Evolutionary conservation across 2,113 vertebrate species (phyloP).

Genomic region (Aphyosemion australe): DNA sequence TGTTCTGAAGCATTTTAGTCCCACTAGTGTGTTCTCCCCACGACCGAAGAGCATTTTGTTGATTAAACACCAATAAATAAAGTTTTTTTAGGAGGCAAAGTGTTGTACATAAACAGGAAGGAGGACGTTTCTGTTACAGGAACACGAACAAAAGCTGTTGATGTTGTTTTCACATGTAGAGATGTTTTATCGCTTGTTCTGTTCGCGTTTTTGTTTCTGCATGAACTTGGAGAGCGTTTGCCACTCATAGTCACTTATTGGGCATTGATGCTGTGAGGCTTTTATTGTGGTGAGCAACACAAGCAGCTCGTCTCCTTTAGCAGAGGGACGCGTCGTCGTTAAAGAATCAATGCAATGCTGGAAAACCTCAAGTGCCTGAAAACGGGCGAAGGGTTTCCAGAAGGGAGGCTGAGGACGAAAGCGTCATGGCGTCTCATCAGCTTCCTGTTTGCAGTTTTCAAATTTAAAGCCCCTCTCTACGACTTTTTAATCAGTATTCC

Average conservation of each 20-base stretch:
- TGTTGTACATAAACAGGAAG: slow-evolving; percentile 79
- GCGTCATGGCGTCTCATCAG: slow-evolving; percentile 9
- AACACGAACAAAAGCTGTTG: slow-evolving; percentile 46
- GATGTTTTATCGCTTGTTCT: slow-evolving; percentile 82
- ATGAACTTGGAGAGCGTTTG: slow-evolving; percentile 87
- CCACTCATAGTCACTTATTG: slow-evolving; percentile 87
- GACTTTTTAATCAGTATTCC: slow-evolving; percentile 63
- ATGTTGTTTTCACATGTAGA: slow-evolving; percentile 73
- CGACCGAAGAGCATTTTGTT: slow-evolving; percentile 64
- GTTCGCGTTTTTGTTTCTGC: slow-evolving; percentile 84
- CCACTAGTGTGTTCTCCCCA: slow-evolving; percentile 59
- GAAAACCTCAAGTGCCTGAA: slow-evolving; percentile 81
- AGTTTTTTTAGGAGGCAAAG: slow-evolving; percentile 65
- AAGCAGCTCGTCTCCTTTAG: slow-evolving; percentile 82
- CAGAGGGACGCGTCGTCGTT: slow-evolving; percentile 64
- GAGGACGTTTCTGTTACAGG: slow-evolving; percentile 36
- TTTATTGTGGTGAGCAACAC: slow-evolving; percentile 84
- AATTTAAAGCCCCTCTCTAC: slow-evolving; percentile 46
- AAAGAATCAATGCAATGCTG: slow-evolving; percentile 66
- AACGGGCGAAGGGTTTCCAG: slow-evolving; percentile 76
- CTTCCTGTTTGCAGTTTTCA: slow-evolving; percentile 51
- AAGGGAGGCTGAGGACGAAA: slow-evolving; percentile 53
- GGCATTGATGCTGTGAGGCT: slow-evolving; percentile 92
- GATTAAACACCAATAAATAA: slow-evolving; percentile 63
- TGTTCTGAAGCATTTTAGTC: slow-evolving; percentile 72